Base-by-base conservation (phyloP, 2,113 vertebrate genomes). In the Sorex fumeus region DNA sequence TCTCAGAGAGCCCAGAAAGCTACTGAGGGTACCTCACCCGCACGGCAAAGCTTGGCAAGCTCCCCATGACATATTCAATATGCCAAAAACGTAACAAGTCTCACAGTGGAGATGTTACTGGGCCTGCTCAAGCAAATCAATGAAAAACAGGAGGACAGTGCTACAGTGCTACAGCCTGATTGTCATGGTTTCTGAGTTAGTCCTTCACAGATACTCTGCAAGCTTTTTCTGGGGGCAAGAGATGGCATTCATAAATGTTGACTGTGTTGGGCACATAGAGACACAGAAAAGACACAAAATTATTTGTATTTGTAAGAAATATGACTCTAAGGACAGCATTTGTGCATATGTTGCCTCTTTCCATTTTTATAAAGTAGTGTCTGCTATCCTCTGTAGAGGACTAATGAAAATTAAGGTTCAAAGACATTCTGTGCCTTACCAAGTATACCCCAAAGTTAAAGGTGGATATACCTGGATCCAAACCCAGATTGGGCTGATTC, bases 271-370 rank as follows among this genome's bases (percentile, higher is more conserved):
- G 70, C 30, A 30, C 8, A 84, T 34, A 70, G 28, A 30, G 18
- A 4, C 50, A n/a, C 25, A 43, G 67, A 45, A 57, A 89, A 64
- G 50, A 87, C 86, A 45, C 78, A 80, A 76, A 93, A 76, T 84
- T 23, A 76, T 1, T 23, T 8, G 70, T 34, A 62, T n/a, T 78
- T 23, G 13, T 85, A 72, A 3, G 34, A 88, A 85, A 43, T 3
- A 84, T 90, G 53, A 87, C 32, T n/a, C 45, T 25, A 8, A 53
- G 43, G 16, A 32, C 36, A 57, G 74, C 1, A 1, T 36, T 21
- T 60, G 11, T 75, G n/a, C 28, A 60, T 18, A 64, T 30, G 23
- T 60, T 23, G 69, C 60, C 12, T 77, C 80, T 66, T 85, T 72
- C 18, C n/a, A 19, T 53, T 13, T 16, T 74, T 69, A 32, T 43